Base-by-base conservation (phyloP, 2,888 invertebrate genomes). In the Creontiades dilutus region DNA sequence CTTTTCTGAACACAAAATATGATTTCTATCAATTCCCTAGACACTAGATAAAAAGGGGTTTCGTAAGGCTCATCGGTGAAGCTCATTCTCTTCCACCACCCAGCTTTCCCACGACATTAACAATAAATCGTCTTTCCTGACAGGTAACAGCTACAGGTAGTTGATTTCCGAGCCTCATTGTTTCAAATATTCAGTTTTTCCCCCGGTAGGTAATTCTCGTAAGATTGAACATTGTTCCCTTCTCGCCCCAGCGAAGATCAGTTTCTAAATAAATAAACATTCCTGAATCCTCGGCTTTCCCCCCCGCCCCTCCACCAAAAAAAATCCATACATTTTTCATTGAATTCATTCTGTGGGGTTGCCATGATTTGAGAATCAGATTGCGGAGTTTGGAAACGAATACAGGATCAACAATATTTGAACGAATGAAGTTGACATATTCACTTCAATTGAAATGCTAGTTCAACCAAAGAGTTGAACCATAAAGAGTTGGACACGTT, bases 351-450 rank as follows among this genome's bases (percentile, higher is more conserved):
- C 68, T 68, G 23, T 23, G 68, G 68, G 27, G 23, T 0, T 27
- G 68, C 23, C 68, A 27, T 68, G 68, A 68, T 68, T 68, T 68
- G 68, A 23, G 23, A 68, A 68, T 68, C 68, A 68, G 68, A 23
- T 23, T 23, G 68, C 5, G 23, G 5, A 19, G 61, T n/a, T n/a
- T 11, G 61, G 11, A 11, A 52, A 52, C 14, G 61, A 61, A 61
- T 61, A 9, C 61, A 68, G 68, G 23, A 5, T 11, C 0, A 4
- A 4, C 0, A 11, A 68, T 68, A 68, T 23, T 23, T 27, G 68
- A 52, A 37, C 37, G 3, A 37, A 37, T 37, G 7, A 37, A 37
- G 2, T 37, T 37, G 37, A 37, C 7, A 4, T 2, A 37, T 4
- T 37, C 37, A 4, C 7, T 37, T 2, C 3, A 2, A 37, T 37